These are phyloP conservation scores for Panulirus ornatus DNA, from an alignment of 1,140 invertebrate species.

Conservation along the genomic window DNA sequence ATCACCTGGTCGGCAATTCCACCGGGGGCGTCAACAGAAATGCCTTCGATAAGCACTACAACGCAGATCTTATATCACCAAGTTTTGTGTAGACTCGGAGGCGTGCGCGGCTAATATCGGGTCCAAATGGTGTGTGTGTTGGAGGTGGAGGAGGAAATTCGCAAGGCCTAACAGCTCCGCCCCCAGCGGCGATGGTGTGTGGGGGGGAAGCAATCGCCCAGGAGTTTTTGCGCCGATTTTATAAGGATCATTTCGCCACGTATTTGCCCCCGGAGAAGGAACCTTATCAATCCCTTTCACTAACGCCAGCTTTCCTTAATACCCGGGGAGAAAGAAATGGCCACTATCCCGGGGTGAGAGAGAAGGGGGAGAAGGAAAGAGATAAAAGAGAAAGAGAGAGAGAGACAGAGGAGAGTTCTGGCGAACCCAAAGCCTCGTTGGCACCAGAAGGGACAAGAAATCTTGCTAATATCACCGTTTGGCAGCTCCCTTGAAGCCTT, in stretches of 20 bases:
- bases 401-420: background rate
- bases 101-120: background rate
- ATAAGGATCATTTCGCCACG: constrained; percentile 43
- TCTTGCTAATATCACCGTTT: constrained; percentile 43
- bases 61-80: too few relatives aligned
- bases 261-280: constrained; percentile 30
- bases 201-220: constrained; percentile 30
- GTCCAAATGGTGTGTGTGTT: too few relatives aligned
- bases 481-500: constrained; percentile 38
- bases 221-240: constrained; percentile 26
- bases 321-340: background rate
- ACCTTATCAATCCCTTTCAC: constrained; percentile 29
- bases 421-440: background rate
- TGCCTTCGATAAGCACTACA: too few relatives aligned
- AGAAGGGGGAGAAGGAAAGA: background rate
- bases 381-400: constrained; percentile 29
- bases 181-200: background rate
- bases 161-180: too few relatives aligned
- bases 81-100: too few relatives aligned
- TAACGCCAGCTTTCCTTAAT: background rate
- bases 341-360: background rate
- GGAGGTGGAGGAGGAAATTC: too few relatives aligned
- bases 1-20: too few relatives aligned
- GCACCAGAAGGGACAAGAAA: background rate
- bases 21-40: too few relatives aligned